Evolutionary conservation across 1,140 invertebrate genomes (phyloP), one percentile per base, ranked within the genome.

Genomic region (Himalopsyche phryganea): DNA sequence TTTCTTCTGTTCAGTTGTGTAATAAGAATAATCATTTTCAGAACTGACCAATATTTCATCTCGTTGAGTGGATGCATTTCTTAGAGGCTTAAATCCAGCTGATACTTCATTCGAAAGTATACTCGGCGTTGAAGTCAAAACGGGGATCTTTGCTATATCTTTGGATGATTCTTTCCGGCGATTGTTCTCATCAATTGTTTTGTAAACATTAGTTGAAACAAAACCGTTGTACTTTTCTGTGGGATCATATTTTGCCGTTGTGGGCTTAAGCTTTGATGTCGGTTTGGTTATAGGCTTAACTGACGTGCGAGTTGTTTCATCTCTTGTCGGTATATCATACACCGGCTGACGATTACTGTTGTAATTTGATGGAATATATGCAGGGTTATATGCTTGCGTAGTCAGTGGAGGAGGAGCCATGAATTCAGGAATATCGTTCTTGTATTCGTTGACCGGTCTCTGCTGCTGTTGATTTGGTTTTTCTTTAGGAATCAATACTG

Each of bases 131-230:
- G 62, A 64, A 23, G 52, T 72, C 1, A 77, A 61, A 35, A 77
- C 66, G 23, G 75, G 74, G 33, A 77, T 59, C 67, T 74, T 77
- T 67, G 23, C 74, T 71, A 5, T 74, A 77, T 66, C 75, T 75
- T 56, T 68, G 71, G 61, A 9, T 73, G 73, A n/a, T 73, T 66
- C 69, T 77, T 71, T 36, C 73, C 74, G 51, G 70, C 69, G 19
- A 41, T 23, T 46, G 33, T 50, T 52, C 20, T 58, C 41, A 13
- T 58, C 56, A 6, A 58, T 50, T 2, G 55, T 58, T 19, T 50
- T 46, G 19, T 61, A 51, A 46, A 20, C 28, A 40, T 20, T 61
- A 7, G 17, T 52, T n/a, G 60, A 36, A 3, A 13, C 10, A 36
- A 11, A 15, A 36, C 42, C n/a, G 15, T 46, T 36, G 38, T 48